Evolutionary conservation across 2,888 invertebrate genomes (phyloP).

Genomic region (Drosophila emarginata): DNA sequence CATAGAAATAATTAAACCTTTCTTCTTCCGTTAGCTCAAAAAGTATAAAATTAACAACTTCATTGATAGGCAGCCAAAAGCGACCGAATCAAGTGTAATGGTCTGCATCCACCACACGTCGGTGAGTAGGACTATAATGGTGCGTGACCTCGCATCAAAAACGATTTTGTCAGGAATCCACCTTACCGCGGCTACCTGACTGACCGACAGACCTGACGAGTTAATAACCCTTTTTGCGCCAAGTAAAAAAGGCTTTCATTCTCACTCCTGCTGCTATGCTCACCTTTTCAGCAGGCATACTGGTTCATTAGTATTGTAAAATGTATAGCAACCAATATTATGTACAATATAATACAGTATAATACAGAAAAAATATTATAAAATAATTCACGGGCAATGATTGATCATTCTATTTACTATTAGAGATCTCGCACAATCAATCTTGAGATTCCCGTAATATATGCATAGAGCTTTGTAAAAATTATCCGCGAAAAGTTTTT

Average conservation of each 20-base stretch:
- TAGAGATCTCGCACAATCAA: too few relatives aligned
- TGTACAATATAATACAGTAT: too few relatives aligned
- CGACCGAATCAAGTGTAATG: conserved; percentile 55
- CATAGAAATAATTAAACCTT: conserved; percentile 48
- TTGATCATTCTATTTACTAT: too few relatives aligned
- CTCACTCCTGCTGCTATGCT: background rate
- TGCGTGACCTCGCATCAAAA: conserved; percentile 80
- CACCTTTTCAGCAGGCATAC: conserved; percentile 7
- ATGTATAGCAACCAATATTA: background rate
- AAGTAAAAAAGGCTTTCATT: conserved; percentile 54
- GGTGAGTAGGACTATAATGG: conserved; percentile 66
- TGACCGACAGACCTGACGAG: conserved; percentile 74
- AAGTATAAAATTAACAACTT: conserved; percentile 78
- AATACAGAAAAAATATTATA: too few relatives aligned
- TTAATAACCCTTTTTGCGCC: conserved; percentile 81
- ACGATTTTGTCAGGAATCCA: conserved; percentile 70
- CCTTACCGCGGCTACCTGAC: conserved; percentile 57
- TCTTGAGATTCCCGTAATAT: too few relatives aligned
- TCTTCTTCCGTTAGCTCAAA: conserved; percentile 34
- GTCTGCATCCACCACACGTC: conserved; percentile 12
- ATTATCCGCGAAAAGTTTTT: background rate
- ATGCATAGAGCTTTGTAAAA: too few relatives aligned
- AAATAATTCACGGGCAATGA: too few relatives aligned
- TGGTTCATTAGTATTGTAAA: background rate
- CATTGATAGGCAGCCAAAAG: conserved; percentile 69